A percentile compares a stretch with the other conserved stretches of the same genome.
These are phyloP conservation scores for Cephus nigrinus DNA, from an alignment of 2,888 invertebrate species.

Conservation along the genomic window DNA sequence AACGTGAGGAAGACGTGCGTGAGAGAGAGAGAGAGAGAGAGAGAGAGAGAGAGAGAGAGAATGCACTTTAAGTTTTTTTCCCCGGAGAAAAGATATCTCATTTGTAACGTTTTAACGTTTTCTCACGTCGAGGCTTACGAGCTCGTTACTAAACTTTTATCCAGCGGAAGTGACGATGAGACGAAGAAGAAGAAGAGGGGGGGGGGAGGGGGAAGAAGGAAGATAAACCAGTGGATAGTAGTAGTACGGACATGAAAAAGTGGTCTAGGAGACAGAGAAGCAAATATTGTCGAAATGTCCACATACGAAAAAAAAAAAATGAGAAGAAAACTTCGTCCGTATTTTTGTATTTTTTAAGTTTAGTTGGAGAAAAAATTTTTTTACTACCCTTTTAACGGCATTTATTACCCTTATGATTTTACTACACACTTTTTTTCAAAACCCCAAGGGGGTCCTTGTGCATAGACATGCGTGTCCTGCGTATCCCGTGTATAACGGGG, in stretches of 20 bases:
- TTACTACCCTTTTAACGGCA: conserved; percentile 21
- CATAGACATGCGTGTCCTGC: not conserved
- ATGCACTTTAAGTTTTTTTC: not conserved
- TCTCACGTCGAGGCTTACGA: not conserved
- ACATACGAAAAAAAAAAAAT: not conserved
- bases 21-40: not conserved
- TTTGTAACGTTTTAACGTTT: not conserved
- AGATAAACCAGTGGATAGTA: not conserved
- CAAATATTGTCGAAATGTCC: not conserved
- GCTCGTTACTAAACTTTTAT: not conserved
- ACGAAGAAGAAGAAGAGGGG: not conserved
- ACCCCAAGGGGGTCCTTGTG: not conserved
- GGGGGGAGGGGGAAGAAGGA: not conserved
- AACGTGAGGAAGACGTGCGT: not conserved
- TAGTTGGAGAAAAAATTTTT: conserved; percentile 20
- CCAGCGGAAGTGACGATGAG: not conserved
- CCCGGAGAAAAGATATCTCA: not conserved
- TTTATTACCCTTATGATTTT: conserved; percentile 30
- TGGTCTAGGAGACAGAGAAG: not conserved
- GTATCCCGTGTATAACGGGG: not conserved
- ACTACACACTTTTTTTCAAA: not conserved
- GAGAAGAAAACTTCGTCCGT: not conserved
- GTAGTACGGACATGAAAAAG: not conserved
- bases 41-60: not conserved
- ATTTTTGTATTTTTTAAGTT: not conserved